phyloP scores from a whole-genome alignment of 2,113 vertebrate species.

The Lampris megalopsis region DNA sequence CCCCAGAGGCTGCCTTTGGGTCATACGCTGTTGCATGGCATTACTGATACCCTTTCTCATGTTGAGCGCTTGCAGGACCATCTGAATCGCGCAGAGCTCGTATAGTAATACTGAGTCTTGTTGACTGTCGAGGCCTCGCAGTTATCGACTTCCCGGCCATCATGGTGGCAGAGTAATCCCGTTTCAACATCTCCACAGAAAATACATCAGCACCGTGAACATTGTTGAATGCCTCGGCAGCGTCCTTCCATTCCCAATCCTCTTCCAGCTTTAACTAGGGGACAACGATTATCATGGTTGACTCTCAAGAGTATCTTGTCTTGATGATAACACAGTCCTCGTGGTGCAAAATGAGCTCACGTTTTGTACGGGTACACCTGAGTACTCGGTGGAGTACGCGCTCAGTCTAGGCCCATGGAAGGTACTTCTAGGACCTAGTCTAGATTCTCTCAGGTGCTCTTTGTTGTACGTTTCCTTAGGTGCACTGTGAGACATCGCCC shows the following conservation, averaged over 20 bases:
- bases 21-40: background rate
- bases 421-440: background rate
- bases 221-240: too few species aligned
- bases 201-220: too few species aligned
- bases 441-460: background rate
- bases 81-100: background rate
- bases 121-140: background rate
- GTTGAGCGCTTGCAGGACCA: background rate
- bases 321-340: background rate
- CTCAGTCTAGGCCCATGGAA: background rate
- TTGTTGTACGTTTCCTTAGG: background rate
- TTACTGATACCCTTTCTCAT: background rate
- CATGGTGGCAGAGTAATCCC: background rate
- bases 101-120: background rate
- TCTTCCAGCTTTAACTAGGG: background rate
- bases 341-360: background rate
- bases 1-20: background rate
- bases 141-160: background rate
- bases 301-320: background rate
- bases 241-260: too few species aligned
- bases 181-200: background rate
- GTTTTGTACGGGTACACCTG: background rate
- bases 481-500: background rate
- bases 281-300: background rate
- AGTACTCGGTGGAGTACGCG: background rate